A percentile compares a stretch with the other conserved stretches of the same genome.
These are phyloP conservation scores for Ceuthmochares aereus DNA, from an alignment of 2,113 vertebrate genomes.

Conservation along the genomic window DNA sequence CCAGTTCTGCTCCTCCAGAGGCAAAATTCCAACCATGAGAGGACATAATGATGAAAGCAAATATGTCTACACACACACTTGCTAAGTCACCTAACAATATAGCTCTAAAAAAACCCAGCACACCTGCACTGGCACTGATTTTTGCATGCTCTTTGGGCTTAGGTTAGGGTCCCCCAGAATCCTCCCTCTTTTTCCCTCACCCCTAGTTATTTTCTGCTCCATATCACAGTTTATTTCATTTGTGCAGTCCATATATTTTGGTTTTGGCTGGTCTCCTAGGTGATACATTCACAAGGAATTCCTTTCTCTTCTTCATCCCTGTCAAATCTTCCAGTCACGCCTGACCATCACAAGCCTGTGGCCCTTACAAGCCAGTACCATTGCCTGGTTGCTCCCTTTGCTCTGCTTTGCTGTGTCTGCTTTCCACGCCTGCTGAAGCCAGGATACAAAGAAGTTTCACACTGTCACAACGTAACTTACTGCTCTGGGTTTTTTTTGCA, in stretches of 20 bases:
- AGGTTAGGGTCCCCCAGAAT: background rate
- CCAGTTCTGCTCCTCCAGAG: background rate
- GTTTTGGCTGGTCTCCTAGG: background rate
- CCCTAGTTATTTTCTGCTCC: background rate
- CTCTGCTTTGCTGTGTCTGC: background rate
- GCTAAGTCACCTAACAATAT: background rate
- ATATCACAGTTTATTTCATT: background rate
- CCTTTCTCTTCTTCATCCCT: background rate
- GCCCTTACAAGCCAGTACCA: background rate
- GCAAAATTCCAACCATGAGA: background rate
- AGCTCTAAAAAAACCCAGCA: background rate
- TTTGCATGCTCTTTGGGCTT: background rate
- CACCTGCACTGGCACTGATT: background rate
- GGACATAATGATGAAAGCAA: background rate
- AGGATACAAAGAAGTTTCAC: background rate
- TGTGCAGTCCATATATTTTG: background rate
- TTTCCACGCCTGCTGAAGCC: background rate
- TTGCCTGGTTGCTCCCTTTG: background rate
- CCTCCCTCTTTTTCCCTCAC: background rate
- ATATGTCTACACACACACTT: background rate
- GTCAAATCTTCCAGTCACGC: background rate
- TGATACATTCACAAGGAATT: background rate
- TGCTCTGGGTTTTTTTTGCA: background rate
- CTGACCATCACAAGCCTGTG: background rate
- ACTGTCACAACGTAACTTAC: background rate